Percentiles rank a stretch among this genome's conserved stretches.
These are phyloP conservation scores for Tortrix viridana DNA, from an alignment of 2,888 invertebrate species.

Conservation along the genomic window DNA sequence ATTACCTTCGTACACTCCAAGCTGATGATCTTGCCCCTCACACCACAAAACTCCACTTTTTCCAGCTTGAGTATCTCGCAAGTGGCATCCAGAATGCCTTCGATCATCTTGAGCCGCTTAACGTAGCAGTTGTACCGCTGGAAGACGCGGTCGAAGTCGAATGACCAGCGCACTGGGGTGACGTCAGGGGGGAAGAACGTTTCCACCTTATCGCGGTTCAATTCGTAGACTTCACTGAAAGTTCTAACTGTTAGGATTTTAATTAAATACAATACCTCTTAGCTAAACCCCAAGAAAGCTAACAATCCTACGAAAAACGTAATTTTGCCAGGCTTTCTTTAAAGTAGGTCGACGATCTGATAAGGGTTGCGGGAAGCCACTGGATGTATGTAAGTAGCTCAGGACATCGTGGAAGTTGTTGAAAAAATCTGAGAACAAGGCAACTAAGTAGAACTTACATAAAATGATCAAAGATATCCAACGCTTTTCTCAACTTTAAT, in stretches of 20 bases:
- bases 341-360: no score
- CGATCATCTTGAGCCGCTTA: slow-evolving; percentile 86
- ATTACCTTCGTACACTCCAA: slow-evolving; percentile 75
- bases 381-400: no score
- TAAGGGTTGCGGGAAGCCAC: no score
- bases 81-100: slow-evolving; percentile 89
- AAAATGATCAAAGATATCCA: slow-evolving; percentile 81
- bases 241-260: background rate
- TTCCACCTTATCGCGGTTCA: slow-evolving; percentile 81
- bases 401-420: no score
- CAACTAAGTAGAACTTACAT: slow-evolving; percentile 70
- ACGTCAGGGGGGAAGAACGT: slow-evolving; percentile 81
- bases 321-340: no score
- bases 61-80: slow-evolving; percentile 94
- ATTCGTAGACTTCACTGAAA: slow-evolving; percentile 76
- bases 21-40: slow-evolving; percentile 86
- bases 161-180: slow-evolving; percentile 89
- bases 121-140: slow-evolving; percentile 86
- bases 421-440: no score
- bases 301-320: no score
- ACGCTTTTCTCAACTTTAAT: slow-evolving; percentile 81
- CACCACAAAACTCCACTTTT: slow-evolving; percentile 91
- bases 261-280: no score
- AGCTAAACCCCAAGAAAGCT: no score
- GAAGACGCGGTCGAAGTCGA: slow-evolving; percentile 89